Conservation (phyloP, 2,113 vertebrate genomes). For the Fregata magnificens region DNA sequence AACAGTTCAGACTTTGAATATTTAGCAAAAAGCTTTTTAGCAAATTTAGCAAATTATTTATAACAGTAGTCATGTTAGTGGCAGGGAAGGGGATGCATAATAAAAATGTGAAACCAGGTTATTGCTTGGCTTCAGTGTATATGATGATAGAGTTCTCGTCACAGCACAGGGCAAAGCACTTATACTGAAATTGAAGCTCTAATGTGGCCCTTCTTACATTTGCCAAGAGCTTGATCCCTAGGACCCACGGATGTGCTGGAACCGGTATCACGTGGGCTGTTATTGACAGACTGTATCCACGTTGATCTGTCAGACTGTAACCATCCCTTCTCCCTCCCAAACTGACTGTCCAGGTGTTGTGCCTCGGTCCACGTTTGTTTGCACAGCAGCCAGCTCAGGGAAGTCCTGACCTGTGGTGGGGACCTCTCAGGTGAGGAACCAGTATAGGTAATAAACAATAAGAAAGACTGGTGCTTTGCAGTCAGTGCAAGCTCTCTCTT, state of each 20-base stretch:
- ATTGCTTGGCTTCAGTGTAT: not conserved
- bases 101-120: not conserved
- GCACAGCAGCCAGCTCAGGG: not conserved
- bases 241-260: fast-evolving
- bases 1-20: not conserved
- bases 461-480: not conserved
- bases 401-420: not conserved
- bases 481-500: not conserved
- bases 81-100: not conserved
- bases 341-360: not conserved
- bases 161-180: not conserved
- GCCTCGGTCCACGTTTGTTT: not conserved
- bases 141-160: not conserved
- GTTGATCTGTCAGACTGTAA: not conserved
- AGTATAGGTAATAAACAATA: not conserved
- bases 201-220: not conserved
- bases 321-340: not conserved
- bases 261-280: fast-evolving
- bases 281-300: not conserved
- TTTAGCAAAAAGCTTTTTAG: not conserved
- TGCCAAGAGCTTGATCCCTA: not conserved
- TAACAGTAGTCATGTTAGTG: not conserved
- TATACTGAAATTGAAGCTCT: not conserved
- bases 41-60: not conserved
- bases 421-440: not conserved